Evolutionary conservation across 2,797 vertebrate species (phyloP).

Genomic region (Decapterus maruadsi): DNA sequence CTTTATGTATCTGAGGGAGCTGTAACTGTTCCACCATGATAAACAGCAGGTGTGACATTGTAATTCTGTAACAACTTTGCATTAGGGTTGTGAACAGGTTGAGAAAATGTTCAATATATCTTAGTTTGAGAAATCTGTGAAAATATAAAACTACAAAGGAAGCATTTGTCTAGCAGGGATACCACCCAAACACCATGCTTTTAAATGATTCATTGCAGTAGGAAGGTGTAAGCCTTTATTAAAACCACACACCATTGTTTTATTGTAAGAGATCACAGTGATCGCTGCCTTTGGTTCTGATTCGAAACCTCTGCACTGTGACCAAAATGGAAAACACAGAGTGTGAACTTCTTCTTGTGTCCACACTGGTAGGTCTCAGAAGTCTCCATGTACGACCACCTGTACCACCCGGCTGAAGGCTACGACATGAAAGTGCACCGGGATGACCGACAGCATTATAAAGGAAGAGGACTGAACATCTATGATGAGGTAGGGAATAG

Average conservation of each 20-base stretch:
- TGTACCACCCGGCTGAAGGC: conserved; percentile 81
- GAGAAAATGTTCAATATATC: too few species aligned
- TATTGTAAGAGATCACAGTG: background rate
- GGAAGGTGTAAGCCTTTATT: too few species aligned
- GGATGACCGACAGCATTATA: conserved; percentile 88
- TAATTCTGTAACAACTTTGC: background rate
- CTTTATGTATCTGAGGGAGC: background rate
- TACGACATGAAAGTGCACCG: conserved; percentile 85
- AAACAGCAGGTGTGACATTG: background rate
- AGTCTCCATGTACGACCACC: conserved; percentile 84
- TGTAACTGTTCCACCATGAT: background rate
- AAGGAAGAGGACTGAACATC: conserved; percentile 84
- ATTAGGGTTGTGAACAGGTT: background rate
- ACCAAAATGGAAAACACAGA: background rate
- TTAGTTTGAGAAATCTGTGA: background rate
- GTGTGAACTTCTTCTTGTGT: background rate
- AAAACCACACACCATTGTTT: too few species aligned
- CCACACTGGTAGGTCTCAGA: conserved; percentile 74
- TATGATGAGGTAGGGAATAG: conserved; percentile 89
- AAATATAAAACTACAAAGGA: background rate
- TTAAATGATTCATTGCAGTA: background rate
- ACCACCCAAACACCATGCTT: background rate
- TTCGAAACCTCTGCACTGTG: background rate
- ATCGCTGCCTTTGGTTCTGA: background rate
- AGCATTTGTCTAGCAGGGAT: background rate